phyloP scores from a whole-genome alignment of 37 sponge, comb jelly and placozoan species.

The Spongilla lacustris region DNA sequence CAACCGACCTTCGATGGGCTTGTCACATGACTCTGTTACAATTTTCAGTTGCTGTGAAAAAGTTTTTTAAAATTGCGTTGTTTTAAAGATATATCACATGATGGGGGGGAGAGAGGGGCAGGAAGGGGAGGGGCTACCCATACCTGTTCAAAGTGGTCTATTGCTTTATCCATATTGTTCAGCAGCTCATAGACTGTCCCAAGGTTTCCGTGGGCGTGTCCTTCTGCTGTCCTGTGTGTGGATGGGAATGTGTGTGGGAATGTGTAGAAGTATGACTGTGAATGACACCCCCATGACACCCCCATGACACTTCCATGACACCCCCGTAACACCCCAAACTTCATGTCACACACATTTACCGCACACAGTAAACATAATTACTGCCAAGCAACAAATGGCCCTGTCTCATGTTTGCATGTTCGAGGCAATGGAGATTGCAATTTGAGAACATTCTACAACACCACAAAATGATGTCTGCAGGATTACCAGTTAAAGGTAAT shows the following conservation, averaged over 20 bases:
- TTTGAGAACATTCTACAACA: not conserved
- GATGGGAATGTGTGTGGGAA: not conserved
- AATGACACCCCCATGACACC: too few relatives aligned
- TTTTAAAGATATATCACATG: too few relatives aligned
- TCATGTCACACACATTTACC: too few relatives aligned
- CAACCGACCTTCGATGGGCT: conserved; percentile 63
- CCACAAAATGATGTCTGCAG: not conserved
- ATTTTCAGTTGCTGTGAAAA: conserved; percentile 69
- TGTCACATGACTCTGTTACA: conserved; percentile 60
- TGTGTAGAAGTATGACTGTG: not conserved
- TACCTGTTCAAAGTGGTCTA: conserved; percentile 87
- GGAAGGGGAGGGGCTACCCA: too few relatives aligned
- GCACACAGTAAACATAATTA: not conserved
- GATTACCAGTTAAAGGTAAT: too few relatives aligned
- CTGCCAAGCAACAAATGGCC: not conserved
- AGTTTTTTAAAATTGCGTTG: too few relatives aligned
- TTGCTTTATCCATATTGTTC: conserved; percentile 82
- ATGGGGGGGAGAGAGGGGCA: not conserved
- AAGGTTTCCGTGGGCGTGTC: conserved; percentile 56
- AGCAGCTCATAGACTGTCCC: conserved; percentile 75
- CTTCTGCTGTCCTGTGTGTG: conserved; percentile 42
- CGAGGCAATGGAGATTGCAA: not conserved
- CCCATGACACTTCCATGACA: too few relatives aligned
- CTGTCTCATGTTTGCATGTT: not conserved
- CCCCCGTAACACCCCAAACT: too few relatives aligned